Percentiles rank a stretch among this genome's conserved stretches.
phyloP scores from a whole-genome alignment of 1,140 invertebrate species.

The Sinonovacula constricta region DNA sequence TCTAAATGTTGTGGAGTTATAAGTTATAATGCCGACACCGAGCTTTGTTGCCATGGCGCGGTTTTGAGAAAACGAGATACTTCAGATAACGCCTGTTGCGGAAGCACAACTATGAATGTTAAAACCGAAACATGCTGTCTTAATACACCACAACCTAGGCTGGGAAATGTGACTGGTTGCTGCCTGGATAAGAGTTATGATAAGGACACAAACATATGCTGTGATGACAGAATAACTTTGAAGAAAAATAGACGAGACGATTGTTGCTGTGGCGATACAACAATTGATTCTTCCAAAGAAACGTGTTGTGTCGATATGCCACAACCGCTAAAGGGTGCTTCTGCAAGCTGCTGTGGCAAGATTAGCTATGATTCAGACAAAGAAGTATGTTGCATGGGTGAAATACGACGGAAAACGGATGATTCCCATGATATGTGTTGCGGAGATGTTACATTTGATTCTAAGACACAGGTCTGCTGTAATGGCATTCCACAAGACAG shows the following conservation, averaged over 20 bases:
- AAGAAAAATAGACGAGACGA: constrained; percentile 38
- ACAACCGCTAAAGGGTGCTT: constrained; percentile 18
- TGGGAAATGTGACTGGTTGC: constrained; percentile 25
- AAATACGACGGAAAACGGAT: constrained; percentile 32
- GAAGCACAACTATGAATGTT: constrained; percentile 36
- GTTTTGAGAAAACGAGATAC: constrained; percentile 29
- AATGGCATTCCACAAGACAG: constrained; percentile 35
- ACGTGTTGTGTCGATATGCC: constrained; percentile 41
- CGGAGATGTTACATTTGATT: constrained; percentile 31
- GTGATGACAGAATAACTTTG: constrained; percentile 20
- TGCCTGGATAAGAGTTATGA: constrained; percentile 42
- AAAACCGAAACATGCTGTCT: constrained; percentile 42
- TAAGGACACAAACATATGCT: constrained; percentile 27
- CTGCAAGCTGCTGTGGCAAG: constrained; percentile 37
- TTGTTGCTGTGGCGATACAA: constrained; percentile 46
- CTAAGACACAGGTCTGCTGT: constrained; percentile 33
- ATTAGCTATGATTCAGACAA: constrained; percentile 37
- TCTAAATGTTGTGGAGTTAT: constrained; percentile 35
- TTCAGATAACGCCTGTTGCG: constrained; percentile 41
- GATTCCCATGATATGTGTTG: constrained; percentile 44
- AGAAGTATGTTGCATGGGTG: constrained; percentile 45
- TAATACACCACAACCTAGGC: constrained; percentile 24
- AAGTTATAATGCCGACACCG: constrained; percentile 33
- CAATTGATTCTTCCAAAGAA: constrained; percentile 32
- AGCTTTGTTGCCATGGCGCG: constrained; percentile 31